These are phyloP conservation scores for Gorilla gorilla DNA, from an alignment of 2,113 vertebrate genomes.

Conservation along the genomic window DNA sequence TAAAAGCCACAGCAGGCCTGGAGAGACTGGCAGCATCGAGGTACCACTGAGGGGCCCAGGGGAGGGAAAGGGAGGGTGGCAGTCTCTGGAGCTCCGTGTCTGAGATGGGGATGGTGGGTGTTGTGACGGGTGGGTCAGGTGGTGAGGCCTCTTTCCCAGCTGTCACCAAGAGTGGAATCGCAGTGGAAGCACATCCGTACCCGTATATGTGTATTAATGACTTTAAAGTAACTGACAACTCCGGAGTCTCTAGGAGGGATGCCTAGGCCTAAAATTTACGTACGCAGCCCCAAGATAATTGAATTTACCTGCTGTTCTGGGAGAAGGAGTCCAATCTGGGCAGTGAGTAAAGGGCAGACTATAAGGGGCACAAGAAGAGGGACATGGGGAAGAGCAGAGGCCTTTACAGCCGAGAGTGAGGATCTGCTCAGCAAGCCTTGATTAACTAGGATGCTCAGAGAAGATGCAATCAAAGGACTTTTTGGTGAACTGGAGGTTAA, in stretches of 20 bases:
- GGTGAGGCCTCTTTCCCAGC: background rate
- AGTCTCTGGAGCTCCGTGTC: background rate
- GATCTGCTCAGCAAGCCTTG: background rate
- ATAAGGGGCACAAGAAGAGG: background rate
- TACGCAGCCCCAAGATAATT: background rate
- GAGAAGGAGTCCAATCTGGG: background rate
- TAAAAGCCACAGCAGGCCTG: conserved; percentile 69
- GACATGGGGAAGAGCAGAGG: background rate
- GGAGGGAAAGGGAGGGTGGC: background rate
- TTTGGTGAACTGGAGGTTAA: background rate
- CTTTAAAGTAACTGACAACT: background rate
- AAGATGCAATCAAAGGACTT: background rate
- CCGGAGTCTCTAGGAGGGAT: background rate
- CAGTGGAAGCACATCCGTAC: no score
- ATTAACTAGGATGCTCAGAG: background rate
- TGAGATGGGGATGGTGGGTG: background rate
- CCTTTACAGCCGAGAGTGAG: background rate
- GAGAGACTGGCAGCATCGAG: conserved; percentile 51
- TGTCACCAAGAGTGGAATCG: background rate
- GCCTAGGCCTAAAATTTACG: background rate
- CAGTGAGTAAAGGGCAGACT: background rate
- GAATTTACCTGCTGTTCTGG: background rate
- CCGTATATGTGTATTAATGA: background rate
- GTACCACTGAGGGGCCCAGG: conserved; percentile 46
- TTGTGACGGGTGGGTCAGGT: background rate